Evolutionary conservation across 1,140 invertebrate genomes (phyloP).

Genomic region (Pogonognathellus flavescens): DNA sequence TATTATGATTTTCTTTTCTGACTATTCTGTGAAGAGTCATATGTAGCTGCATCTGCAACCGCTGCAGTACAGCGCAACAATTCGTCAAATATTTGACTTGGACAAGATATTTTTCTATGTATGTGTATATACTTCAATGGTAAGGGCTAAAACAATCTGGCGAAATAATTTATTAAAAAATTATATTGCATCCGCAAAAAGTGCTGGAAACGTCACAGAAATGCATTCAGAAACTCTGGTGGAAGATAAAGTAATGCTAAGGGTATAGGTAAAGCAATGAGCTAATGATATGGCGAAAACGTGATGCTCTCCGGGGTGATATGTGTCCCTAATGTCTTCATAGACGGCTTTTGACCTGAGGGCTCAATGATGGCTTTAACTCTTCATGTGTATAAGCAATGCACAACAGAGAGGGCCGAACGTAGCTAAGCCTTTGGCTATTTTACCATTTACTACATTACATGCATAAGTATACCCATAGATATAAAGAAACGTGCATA

Average conservation of each 20-base stretch:
- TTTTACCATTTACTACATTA: neutral
- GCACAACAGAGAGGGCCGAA: slow-evolving; percentile 2
- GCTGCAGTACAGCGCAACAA: too few relatives aligned
- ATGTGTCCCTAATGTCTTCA: slow-evolving; percentile 63
- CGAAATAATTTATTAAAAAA: too few relatives aligned
- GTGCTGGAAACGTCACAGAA: neutral
- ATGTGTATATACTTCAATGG: too few relatives aligned
- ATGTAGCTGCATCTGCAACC: too few relatives aligned
- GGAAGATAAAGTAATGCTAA: slow-evolving; percentile 21
- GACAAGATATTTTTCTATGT: too few relatives aligned
- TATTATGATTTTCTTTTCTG: too few relatives aligned
- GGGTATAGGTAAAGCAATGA: slow-evolving; percentile 53
- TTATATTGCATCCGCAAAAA: neutral
- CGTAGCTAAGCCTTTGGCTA: neutral
- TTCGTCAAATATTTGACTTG: too few relatives aligned
- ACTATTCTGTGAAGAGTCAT: too few relatives aligned
- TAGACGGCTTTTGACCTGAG: slow-evolving; percentile 56
- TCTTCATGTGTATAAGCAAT: neutral
- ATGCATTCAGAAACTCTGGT: neutral
- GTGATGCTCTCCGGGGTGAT: slow-evolving; percentile 62
- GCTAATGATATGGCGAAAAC: slow-evolving; percentile 62
- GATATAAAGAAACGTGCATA: neutral
- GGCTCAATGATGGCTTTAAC: slow-evolving; percentile 28
- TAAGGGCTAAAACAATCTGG: too few relatives aligned
- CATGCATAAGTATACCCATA: neutral